Evolutionary conservation across 2,888 invertebrate genomes (phyloP).

Genomic region (Calliphora vomitoria): DNA sequence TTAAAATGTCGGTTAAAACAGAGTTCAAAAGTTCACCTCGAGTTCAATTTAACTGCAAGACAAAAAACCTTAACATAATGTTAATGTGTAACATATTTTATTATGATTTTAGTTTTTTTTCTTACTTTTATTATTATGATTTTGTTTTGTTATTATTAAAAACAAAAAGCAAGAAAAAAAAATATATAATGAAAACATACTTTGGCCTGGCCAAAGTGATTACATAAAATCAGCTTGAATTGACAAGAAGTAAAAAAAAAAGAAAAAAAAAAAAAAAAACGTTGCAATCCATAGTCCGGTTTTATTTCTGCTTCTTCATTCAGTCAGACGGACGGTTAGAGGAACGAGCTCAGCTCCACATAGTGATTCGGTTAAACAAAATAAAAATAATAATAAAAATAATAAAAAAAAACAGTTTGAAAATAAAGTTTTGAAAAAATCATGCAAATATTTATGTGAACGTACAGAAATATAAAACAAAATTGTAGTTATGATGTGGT

Average conservation of each 20-base stretch:
- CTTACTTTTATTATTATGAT: neutral
- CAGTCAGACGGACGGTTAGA: neutral
- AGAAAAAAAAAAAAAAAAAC: slow-evolving; percentile 36
- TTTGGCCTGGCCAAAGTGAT: slow-evolving; percentile 41
- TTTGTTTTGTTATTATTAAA: neutral
- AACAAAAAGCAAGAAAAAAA: slow-evolving; percentile 10
- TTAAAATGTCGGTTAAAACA: neutral
- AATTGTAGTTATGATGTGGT: slow-evolving; percentile 16
- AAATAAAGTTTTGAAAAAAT: neutral
- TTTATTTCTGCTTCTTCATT: slow-evolving; percentile 47
- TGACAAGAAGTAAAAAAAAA: slow-evolving; percentile 47
- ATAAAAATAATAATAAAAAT: too few species aligned
- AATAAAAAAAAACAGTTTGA: slow-evolving; percentile 16
- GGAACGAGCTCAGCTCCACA: neutral
- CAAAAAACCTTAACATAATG: neutral
- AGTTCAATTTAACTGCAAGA: neutral
- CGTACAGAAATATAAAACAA: too few species aligned
- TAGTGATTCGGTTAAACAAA: too few species aligned
- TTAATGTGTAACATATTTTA: slow-evolving; percentile 28
- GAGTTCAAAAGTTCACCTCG: slow-evolving; percentile 35
- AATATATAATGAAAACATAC: slow-evolving; percentile 24
- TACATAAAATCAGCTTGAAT: slow-evolving; percentile 57
- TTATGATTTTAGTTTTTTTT: neutral
- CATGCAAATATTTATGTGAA: neutral
- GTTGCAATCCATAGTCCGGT: slow-evolving; percentile 55